Evolutionary conservation across 2,888 invertebrate species (phyloP).

Genomic region (Agrilus cyanescens): DNA sequence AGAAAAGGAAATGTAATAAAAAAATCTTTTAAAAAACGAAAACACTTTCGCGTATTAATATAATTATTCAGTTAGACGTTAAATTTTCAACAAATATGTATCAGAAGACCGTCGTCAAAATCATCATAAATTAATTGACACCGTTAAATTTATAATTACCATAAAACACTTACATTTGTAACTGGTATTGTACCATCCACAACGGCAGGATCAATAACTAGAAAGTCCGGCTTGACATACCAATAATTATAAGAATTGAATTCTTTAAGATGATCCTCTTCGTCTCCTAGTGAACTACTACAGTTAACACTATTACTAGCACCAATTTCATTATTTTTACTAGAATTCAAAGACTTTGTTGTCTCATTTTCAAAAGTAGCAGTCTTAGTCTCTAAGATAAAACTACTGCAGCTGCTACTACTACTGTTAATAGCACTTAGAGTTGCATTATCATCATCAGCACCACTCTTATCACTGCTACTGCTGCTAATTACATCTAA

Average conservation of each 20-base stretch:
- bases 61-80: conserved; percentile 10
- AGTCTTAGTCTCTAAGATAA: no score
- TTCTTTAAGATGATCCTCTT: conserved; percentile 32
- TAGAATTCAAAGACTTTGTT: neutral
- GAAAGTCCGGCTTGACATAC: conserved; percentile 41
- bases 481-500: no score
- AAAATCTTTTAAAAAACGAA: neutral
- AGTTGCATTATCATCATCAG: no score
- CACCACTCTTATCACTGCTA: no score
- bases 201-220: conserved; percentile 35
- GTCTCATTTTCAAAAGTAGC: no score
- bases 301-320: conserved; percentile 2
- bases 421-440: no score
- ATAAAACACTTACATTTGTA: conserved; percentile 4
- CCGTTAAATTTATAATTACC: no score
- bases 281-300: conserved; percentile 17
- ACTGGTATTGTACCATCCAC: conserved; percentile 23
- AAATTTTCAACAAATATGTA: conserved; percentile 19
- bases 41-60: neutral
- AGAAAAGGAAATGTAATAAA: no score
- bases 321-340: conserved; percentile 4
- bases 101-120: conserved; percentile 29
- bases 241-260: conserved; percentile 46
- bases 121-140: conserved; percentile 19
- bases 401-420: no score